Evolutionary conservation across 2,888 invertebrate species (phyloP), one percentile per base, ranked within the genome.

Genomic region (Creontiades dilutus): DNA sequence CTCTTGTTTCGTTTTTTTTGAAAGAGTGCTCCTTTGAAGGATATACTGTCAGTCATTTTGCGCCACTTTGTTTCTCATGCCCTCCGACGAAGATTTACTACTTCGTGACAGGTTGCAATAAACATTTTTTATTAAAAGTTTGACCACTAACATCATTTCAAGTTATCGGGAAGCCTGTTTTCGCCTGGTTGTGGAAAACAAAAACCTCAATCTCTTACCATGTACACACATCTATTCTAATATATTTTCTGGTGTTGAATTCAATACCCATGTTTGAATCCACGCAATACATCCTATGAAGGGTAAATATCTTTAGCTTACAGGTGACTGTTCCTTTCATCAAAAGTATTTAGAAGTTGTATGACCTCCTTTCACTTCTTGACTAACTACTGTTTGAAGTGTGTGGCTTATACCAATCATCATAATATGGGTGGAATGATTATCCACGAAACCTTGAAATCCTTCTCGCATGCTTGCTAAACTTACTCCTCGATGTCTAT

Each of bases 71-170:
- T 68, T 52, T 19, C 82, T 23, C 16, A 52, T 82, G 82, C 52
- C 52, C 19, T 82, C 82, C 82, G 82, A 82, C 82, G 82, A 82
- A 23, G 82, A 48, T n/a, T 82, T 47, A 23, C 82, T 52, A 23
- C 82, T 82, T 82, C 82, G 27, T 68, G 68, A 68, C n/a, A 68
- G 68, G 68, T 68, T 68, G 68, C 68, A 68, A 68, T 23, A 68
- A 23, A 23, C 23, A 68, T 19, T 16, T 57, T n/a, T 23, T 27
- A 61, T 19, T 68, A 57, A 23, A 23, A 0, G 68, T 68, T 68
- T 68, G 68, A 23, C 19, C 68, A 68, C 68, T 68, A 68, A 68
- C 68, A 13, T 37, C 52, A 52, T 68, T n/a, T 57, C 68, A 23
- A 68, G 68, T 68, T 68, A 0, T 68, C 23, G 68, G 68, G 68